Evolutionary conservation across 2,888 invertebrate genomes (phyloP).

Genomic region (Embidobia sp.): DNA sequence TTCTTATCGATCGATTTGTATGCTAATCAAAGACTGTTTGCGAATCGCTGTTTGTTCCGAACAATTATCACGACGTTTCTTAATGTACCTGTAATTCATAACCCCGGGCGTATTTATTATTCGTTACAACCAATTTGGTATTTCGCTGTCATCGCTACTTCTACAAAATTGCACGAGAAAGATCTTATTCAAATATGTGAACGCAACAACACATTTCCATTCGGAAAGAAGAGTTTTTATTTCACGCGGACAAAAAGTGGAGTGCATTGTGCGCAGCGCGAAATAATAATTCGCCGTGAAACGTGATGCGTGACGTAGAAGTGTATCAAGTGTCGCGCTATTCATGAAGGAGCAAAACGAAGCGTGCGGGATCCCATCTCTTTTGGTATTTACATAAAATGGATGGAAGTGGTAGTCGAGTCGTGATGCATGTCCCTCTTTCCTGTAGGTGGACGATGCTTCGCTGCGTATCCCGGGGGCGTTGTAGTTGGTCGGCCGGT

Average conservation of each 20-base stretch:
- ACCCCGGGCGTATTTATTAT: no score
- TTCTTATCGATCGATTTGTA: no score
- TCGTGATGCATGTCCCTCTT: constrained; percentile 68
- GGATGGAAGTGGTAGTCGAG: constrained; percentile 63
- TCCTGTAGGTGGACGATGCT: constrained; percentile 66
- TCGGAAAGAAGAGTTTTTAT: constrained; percentile 9
- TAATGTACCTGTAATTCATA: no score
- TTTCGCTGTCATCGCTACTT: neutral
- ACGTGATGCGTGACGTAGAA: constrained; percentile 33
- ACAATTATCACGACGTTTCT: no score
- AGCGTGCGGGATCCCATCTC: constrained; percentile 1
- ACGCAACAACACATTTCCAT: constrained; percentile 20
- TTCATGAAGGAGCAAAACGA: constrained; percentile 41
- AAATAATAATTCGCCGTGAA: constrained; percentile 35
- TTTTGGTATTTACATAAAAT: constrained; percentile 68
- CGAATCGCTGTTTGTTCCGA: no score
- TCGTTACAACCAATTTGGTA: neutral
- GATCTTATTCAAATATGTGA: neutral
- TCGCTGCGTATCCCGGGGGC: constrained; percentile 71
- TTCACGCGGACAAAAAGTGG: constrained; percentile 9
- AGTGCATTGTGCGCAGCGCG: constrained; percentile 27
- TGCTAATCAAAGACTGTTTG: no score
- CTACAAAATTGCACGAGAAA: neutral
- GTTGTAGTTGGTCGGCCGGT: constrained; percentile 69
- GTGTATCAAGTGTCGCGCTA: constrained; percentile 45